phyloP scores from a whole-genome alignment of 2,888 invertebrate species.

The Lymantria dispar region DNA sequence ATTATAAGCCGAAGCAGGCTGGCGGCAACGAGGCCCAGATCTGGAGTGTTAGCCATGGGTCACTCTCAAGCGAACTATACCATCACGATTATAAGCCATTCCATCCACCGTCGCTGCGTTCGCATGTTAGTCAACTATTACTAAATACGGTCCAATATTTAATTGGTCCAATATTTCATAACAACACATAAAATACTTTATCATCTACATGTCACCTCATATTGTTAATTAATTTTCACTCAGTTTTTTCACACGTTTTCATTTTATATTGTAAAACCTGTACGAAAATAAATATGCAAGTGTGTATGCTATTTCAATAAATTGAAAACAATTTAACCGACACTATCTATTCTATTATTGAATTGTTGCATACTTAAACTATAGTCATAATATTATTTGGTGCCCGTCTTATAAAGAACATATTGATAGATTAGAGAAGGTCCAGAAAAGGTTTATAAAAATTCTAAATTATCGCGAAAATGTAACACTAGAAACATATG shows the following conservation, averaged over 20 bases:
- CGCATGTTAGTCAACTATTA: conserved; percentile 21
- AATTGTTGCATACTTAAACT: not conserved
- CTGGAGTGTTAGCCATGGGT: conserved; percentile 83
- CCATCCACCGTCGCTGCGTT: conserved; percentile 46
- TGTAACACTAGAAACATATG: too few species aligned
- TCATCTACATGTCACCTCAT: not conserved
- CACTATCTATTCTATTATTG: not conserved
- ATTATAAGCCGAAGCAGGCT: conserved; percentile 84
- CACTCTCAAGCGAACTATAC: conserved; percentile 55
- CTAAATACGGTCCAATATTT: too few species aligned
- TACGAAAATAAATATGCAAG: too few species aligned
- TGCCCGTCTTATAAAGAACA: too few species aligned
- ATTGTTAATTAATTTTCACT: not conserved
- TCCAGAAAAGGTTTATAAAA: too few species aligned
- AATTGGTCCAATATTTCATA: conserved; percentile 5
- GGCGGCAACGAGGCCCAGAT: conserved; percentile 82
- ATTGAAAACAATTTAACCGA: not conserved
- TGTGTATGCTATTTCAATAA: not conserved
- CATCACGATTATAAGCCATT: conserved; percentile 61
- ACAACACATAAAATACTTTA: not conserved
- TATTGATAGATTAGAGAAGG: too few species aligned
- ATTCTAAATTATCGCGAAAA: too few species aligned
- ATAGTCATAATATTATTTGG: too few species aligned
- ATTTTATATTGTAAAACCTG: too few species aligned
- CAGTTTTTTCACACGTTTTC: too few species aligned